These are phyloP conservation scores for Cynoglossus semilaevis DNA, from an alignment of 2,113 vertebrate species.

Conservation along the genomic window DNA sequence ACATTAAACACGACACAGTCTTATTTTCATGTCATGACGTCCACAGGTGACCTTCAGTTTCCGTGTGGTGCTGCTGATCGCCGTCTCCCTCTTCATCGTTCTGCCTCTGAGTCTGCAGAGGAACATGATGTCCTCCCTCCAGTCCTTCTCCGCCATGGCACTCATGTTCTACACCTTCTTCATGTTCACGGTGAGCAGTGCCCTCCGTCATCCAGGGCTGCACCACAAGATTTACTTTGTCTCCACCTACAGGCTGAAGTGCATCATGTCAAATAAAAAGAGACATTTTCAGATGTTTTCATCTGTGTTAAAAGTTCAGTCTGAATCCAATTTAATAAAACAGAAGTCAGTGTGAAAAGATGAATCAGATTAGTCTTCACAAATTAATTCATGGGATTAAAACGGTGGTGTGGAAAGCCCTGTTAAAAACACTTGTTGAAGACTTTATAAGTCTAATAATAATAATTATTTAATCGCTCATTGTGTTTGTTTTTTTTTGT, in stretches of 20 bases:
- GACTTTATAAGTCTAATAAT: too few species aligned
- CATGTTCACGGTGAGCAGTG: conserved; percentile 92
- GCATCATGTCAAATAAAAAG: not conserved
- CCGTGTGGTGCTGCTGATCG: conserved; percentile 84
- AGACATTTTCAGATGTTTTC: too few species aligned
- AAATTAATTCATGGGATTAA: too few species aligned
- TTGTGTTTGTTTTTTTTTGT: too few species aligned
- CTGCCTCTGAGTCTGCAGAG: conserved; percentile 95
- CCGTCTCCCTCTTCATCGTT: conserved; percentile 89
- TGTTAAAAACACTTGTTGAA: too few species aligned
- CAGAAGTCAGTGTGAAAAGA: too few species aligned
- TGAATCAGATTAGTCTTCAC: too few species aligned
- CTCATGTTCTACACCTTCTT: conserved; percentile 94
- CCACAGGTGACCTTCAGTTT: conserved; percentile 84
- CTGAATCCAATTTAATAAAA: too few species aligned
- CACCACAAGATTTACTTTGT: not conserved
- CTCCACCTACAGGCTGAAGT: not conserved
- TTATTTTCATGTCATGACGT: not conserved
- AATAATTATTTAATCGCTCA: too few species aligned
- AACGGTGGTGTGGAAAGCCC: too few species aligned
- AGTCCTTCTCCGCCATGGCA: conserved; percentile 98
- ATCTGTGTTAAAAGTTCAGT: too few species aligned
- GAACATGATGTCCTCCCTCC: conserved; percentile 97
- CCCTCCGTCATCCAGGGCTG: not conserved
- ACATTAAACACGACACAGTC: not conserved